Evolutionary conservation across 2,113 vertebrate species (phyloP).

Genomic region (Blennius ocellaris): DNA sequence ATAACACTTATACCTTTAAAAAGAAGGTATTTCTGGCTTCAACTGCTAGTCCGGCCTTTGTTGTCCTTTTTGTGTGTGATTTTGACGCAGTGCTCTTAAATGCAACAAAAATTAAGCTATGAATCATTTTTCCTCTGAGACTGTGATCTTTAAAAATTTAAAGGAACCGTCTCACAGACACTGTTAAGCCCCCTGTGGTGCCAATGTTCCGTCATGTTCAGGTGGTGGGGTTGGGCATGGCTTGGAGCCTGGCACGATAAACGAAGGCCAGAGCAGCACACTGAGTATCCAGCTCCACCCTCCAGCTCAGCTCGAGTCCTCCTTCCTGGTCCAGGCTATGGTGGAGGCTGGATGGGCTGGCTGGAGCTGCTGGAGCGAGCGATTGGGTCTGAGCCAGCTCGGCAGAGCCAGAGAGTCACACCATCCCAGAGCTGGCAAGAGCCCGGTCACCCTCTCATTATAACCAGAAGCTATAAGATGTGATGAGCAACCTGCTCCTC

Average conservation of each 20-base stretch:
- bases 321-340: conserved; percentile 39
- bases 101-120: conserved; percentile 22
- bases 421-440: conserved; percentile 51
- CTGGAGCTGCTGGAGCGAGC: conserved; percentile 67
- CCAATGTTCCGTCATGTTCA: conserved; percentile 68
- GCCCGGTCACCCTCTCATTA: conserved; percentile 64
- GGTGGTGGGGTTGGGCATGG: conserved; percentile 72
- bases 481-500: conserved; percentile 49
- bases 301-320: conserved; percentile 57
- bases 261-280: conserved; percentile 53
- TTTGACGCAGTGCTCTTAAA: neutral
- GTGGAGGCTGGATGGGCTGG: conserved; percentile 59
- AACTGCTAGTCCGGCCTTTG: conserved; percentile 39
- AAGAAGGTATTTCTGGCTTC: conserved; percentile 36
- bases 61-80: conserved; percentile 20
- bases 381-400: conserved; percentile 58
- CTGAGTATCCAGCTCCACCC: conserved; percentile 59
- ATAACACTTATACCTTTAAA: conserved; percentile 49
- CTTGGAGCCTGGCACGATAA: conserved; percentile 56
- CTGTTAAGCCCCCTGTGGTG: conserved; percentile 20
- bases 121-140: conserved; percentile 20
- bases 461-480: conserved; percentile 53
- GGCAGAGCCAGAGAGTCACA: conserved; percentile 65
- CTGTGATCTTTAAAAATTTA: conserved; percentile 30
- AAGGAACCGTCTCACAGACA: conserved; percentile 23